Evolutionary conservation across 2,888 invertebrate genomes (phyloP), one percentile per base, ranked within the genome.

Genomic region (Acholoe squamosa): DNA sequence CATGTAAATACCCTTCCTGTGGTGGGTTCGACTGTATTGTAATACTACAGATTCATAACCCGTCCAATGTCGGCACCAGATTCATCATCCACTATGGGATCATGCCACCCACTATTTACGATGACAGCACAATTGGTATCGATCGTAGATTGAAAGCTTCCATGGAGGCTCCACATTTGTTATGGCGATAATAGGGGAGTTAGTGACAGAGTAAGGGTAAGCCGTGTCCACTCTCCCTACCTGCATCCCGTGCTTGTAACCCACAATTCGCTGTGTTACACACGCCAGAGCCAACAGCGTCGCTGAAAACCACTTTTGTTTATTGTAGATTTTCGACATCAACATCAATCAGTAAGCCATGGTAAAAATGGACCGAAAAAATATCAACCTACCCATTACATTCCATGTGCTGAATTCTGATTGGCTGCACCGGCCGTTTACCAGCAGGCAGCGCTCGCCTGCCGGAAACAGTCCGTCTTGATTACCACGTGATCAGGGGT

Each of bases 81-180:
- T 71, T 71, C 33, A 80, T 33, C 80, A 80, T 19, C 16, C 76
- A 28, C 33, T 34, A n/a, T 22, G 25, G 25, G 80, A 80, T 33
- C 80, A 80, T 80, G 80, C 80, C 34, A 33, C 80, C 80, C 80
- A 80, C 80, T 33, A 34, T 80, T 80, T 80, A 80, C 80, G 80
- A 80, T 43, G 80, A 80, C 80, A 80, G 80, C 80, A 80, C 80
- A 80, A 80, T 80, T 80, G 80, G 14, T 80, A 80, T 80, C 43
- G 80, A 80, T 80, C 80, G 16, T 19, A 80, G 25, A 80, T 80
- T 80, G 80, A 80, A 80, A 80, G 80, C 22, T 80, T 80, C 25
- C 80, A 80, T 80, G 80, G 80, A 80, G 80, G 33, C 34, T 33
- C 43, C 80, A 80, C 80, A 80, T 80, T 80, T 80, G 80, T 80